A percentile compares a stretch with the other conserved stretches of the same genome.
Evolutionary conservation across 2,797 vertebrate species (phyloP).

Genomic region (Malurus splendens): DNA sequence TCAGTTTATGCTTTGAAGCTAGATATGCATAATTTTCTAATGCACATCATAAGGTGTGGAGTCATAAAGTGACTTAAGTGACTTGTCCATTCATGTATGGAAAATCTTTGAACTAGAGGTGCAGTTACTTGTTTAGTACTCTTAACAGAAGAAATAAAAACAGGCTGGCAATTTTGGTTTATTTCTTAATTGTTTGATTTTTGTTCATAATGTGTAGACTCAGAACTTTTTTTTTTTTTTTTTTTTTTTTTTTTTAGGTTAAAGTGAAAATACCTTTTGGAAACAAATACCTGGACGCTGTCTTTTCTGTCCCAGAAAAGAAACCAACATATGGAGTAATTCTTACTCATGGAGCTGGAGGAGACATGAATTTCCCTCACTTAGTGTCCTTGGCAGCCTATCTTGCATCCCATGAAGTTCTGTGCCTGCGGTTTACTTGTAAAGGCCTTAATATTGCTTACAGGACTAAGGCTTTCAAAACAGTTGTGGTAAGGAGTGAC

Average conservation of each 20-base stretch:
- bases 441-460: constrained; percentile 85
- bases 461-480: constrained; percentile 81
- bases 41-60: not conserved
- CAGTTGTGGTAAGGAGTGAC: constrained; percentile 79
- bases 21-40: not conserved
- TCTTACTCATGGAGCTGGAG: constrained; percentile 89
- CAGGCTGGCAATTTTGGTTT: not conserved
- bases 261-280: constrained; percentile 84
- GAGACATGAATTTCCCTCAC: constrained; percentile 87
- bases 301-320: constrained; percentile 72
- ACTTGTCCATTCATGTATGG: not conserved
- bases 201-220: not conserved
- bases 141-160: not conserved
- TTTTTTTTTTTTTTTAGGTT: constrained; percentile 69
- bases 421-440: constrained; percentile 90
- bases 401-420: constrained; percentile 73
- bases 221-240: not conserved
- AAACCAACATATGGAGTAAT: constrained; percentile 72
- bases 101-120: not conserved
- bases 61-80: not conserved
- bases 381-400: constrained; percentile 78
- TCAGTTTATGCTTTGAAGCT: not conserved
- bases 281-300: constrained; percentile 77
- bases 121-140: not conserved
- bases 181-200: not conserved